Conservation (phyloP, 2,797 vertebrate species). For the Rhabdophis nuchalis region DNA sequence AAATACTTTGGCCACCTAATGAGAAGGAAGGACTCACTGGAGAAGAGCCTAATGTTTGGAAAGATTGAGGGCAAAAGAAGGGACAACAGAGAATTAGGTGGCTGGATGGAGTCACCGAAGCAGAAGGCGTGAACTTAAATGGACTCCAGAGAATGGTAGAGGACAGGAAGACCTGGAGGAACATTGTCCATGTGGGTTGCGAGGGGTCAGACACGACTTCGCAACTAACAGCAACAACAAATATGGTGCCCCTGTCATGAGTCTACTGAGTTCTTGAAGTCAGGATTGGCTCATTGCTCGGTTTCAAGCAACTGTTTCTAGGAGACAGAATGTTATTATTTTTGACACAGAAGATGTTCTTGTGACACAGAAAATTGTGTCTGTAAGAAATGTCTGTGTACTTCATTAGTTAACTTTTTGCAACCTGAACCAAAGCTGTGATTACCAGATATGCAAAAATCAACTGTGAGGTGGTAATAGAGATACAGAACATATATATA, state of each 20-base stretch:
- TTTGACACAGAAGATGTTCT: background rate
- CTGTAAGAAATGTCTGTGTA: background rate
- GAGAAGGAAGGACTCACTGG: too few species aligned
- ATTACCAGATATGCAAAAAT: background rate
- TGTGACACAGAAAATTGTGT: background rate
- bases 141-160: too few species aligned
- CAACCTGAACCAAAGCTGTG: background rate
- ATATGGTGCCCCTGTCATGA: slow-evolving; percentile 52
- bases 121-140: too few species aligned
- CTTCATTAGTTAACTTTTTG: background rate
- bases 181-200: too few species aligned
- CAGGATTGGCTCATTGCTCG: background rate
- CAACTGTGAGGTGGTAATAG: background rate
- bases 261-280: background rate
- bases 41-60: too few species aligned
- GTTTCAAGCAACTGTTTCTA: background rate
- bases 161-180: too few species aligned
- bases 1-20: too few species aligned
- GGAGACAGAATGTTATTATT: background rate
- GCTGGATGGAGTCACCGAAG: too few species aligned
- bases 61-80: too few species aligned
- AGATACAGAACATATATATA: background rate
- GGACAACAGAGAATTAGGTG: too few species aligned
- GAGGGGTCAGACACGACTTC: too few species aligned
- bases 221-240: background rate